Base-by-base conservation (phyloP, 2,113 vertebrate species). In the Fregetta grallaria region DNA sequence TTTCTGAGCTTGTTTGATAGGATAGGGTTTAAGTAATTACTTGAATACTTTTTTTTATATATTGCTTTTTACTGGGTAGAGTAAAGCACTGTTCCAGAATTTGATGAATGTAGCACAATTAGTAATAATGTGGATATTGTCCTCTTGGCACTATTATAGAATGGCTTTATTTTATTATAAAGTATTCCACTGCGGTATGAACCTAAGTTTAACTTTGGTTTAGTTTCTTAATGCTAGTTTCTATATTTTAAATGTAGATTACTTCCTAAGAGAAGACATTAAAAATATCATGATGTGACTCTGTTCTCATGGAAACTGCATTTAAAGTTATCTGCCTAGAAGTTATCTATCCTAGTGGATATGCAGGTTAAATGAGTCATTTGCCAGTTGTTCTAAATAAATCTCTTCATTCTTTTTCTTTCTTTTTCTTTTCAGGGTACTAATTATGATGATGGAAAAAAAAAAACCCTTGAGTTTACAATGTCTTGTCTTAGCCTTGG, bases 291-390 rank as follows among this genome's bases (percentile, higher is more conserved):
- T 75, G 91, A 94, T 95, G 94, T 8, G 49, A 68, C 89, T 93
- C 74, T 86, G 96, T 97, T 94, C 91, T 97, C 95, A 97, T 96
- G 89, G 96, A 97, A 80, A 97, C 97, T 94, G 61, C 82, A 94
- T 94, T 93, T 94, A 65, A 91, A 96, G 83, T 93, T 78, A 52
- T 94, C 76, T 95, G 90, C 89, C 3, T 78, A 91, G 80, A 92
- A 94, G 87, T 97, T 96, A 73, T 93, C 88, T 76, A 67, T 97
- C 92, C 78, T 90, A 68, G 66, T 95, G 92, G 94, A 93, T 96
- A 70, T 92, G 87, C 84, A 63, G 40, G 96, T 96, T 97, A 94
- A 97, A 81, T 88, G 63, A 96, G 90, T 95, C 76, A 92, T 74
- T 95, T 86, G 86, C 88, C n/a, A 94, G 94, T 96, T 96, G 68